Evolutionary conservation across 2,113 vertebrate genomes (phyloP).

Genomic region (Ranitomeya imitator): DNA sequence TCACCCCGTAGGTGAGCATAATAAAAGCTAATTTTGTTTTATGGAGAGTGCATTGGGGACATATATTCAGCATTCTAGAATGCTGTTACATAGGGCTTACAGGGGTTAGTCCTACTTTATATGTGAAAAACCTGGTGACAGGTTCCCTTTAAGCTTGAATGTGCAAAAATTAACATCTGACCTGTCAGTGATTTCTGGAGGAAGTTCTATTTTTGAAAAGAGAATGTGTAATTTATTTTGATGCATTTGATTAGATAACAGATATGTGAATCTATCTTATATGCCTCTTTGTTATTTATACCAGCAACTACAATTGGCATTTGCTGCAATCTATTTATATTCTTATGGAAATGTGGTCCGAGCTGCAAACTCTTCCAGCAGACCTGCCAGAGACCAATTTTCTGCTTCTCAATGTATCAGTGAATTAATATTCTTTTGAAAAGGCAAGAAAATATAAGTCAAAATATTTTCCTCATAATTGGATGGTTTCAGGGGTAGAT

Average conservation of each 20-base stretch:
- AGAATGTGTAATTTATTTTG: not conserved
- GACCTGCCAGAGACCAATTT: not conserved
- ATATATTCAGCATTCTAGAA: too few species aligned
- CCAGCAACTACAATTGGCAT: conserved; percentile 14
- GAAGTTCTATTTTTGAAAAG: conserved; percentile 3
- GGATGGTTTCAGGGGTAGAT: conserved; percentile 35
- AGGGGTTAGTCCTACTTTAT: too few species aligned
- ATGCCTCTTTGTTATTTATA: conserved; percentile 2
- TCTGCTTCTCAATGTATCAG: conserved; percentile 6
- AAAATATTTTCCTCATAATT: conserved; percentile 21
- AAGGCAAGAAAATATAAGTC: conserved; percentile 12
- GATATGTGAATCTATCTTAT: not conserved
- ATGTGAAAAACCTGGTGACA: too few species aligned
- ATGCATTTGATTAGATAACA: conserved; percentile 26
- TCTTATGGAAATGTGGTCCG: conserved; percentile 23
- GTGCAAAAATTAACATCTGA: not conserved
- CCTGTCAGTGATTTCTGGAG: not conserved
- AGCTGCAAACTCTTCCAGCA: conserved; percentile 21
- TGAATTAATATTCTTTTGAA: conserved; percentile 32
- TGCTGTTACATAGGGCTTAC: too few species aligned
- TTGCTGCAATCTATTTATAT: not conserved
- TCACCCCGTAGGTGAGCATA: too few species aligned
- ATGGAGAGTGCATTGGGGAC: too few species aligned
- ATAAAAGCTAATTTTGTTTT: too few species aligned
- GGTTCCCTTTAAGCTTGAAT: not conserved